Evolutionary conservation across 2,113 vertebrate species (phyloP).

Genomic region (Actenoides lindsayi): DNA sequence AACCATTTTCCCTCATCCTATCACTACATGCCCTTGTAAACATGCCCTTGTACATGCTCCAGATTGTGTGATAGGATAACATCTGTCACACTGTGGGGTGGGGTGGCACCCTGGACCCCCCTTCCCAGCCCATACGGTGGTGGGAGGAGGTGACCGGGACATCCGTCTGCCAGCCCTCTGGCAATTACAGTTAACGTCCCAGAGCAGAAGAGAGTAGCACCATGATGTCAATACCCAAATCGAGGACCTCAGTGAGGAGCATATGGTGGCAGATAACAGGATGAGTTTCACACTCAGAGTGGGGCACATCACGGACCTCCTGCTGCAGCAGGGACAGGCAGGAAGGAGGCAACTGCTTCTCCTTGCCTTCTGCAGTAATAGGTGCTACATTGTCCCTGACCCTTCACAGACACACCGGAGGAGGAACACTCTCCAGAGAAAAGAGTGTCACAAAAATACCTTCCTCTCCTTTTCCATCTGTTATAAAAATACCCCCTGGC

Average conservation of each 20-base stretch:
- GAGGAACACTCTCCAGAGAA: not conserved
- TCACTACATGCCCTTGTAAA: too few relatives aligned
- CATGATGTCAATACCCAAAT: not conserved
- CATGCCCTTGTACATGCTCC: not conserved
- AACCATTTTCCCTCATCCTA: too few relatives aligned
- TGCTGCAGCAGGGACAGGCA: not conserved
- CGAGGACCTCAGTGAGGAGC: not conserved
- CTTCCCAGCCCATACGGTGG: rapidly evolving
- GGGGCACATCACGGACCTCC: rapidly evolving
- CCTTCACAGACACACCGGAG: rapidly evolving
- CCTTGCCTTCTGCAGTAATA: not conserved
- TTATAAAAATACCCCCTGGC: not conserved
- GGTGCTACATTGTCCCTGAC: not conserved
- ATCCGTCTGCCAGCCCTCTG: not conserved
- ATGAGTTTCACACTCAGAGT: not conserved
- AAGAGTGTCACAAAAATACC: not conserved
- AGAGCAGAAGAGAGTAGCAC: not conserved
- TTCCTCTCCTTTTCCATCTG: not conserved
- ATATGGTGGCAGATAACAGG: not conserved
- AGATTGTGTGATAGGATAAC: not conserved
- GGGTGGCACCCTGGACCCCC: too few relatives aligned
- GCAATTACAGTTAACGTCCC: rapidly evolving
- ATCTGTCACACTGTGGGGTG: not conserved
- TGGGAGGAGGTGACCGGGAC: not conserved
- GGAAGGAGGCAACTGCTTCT: not conserved